Conservation (phyloP, 92 coral and sea anemone species). For the Pocillopora meandrina region DNA sequence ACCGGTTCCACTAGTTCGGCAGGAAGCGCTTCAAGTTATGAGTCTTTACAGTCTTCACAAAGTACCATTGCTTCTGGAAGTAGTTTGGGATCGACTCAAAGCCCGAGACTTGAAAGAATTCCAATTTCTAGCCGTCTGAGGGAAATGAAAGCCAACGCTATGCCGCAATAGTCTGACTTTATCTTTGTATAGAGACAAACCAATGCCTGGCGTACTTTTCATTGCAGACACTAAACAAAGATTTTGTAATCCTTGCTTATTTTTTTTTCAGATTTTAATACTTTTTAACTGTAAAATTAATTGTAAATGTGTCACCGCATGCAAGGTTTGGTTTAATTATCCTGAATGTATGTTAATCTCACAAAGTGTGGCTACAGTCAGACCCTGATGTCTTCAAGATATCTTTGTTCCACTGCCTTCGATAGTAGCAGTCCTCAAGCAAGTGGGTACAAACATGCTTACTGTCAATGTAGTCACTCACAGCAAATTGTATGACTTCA, state of each 20-base stretch:
- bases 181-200: neutral
- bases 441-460: no score
- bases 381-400: no score
- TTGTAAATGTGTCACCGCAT: no score
- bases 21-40: neutral
- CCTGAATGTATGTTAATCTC: no score
- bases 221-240: neutral
- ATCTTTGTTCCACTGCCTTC: no score
- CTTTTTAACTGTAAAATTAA: no score
- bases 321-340: no score
- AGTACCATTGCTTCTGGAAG: neutral
- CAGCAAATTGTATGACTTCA: no score
- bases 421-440: no score
- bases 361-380: no score
- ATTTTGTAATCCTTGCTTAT: neutral
- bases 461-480: no score
- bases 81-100: constrained; percentile 8
- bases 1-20: neutral
- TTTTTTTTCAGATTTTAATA: no score
- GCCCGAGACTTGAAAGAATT: constrained; percentile 27
- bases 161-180: constrained; percentile 10
- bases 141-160: constrained; percentile 38
- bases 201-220: neutral
- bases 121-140: constrained; percentile 45
- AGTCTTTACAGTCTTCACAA: constrained; percentile 8